Evolutionary conservation across 1,140 invertebrate genomes (phyloP), one percentile per base, ranked within the genome.

Genomic region (Plectus sambesii): DNA sequence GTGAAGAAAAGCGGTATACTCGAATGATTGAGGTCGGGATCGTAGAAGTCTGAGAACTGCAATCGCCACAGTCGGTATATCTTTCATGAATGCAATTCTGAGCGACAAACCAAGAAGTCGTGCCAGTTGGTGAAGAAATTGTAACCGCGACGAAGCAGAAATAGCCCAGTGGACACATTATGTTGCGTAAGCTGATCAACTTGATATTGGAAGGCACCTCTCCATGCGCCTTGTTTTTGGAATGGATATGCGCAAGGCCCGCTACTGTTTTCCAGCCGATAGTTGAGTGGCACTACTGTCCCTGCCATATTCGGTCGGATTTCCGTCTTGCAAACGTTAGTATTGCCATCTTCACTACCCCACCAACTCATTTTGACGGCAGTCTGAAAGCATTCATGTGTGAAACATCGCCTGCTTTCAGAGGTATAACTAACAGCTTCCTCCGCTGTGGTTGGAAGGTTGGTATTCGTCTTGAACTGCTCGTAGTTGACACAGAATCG

Each of bases 31-130:
- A 66, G 44, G 49, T 66, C 56, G 9, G 62, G 58, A 42, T 63
- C 62, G 53, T 51, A 64, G 40, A 66, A 64, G 5, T 60, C 56
- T 3, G 62, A 52, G 29, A 59, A 63, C 62, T 61, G 22, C 40
- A 62, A 51, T 3, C 5, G 12, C 12, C 1, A 38, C 20, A 49
- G 25, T 33, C 30, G n/a, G 40, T 19, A n/a, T n/a, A n/a, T n/a
- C n/a, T 5, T 5, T 27, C 19, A 26, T 24, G 24, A 36, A 33
- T 22, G 4, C 37, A 5, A 20, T 30, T n/a, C 23, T 12, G 27
- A 44, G 5, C n/a, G n/a, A 44, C 17, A 17, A 27, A 62, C 60
- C 49, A 66, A 50, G 44, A 47, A 65, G 42, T 65, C 53, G 12
- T 37, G 52, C 36, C 50, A 55, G 20, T 23, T 41, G 6, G 41